Conservation (phyloP, 2,797 vertebrate genomes). For the Lithobates pipiens region DNA sequence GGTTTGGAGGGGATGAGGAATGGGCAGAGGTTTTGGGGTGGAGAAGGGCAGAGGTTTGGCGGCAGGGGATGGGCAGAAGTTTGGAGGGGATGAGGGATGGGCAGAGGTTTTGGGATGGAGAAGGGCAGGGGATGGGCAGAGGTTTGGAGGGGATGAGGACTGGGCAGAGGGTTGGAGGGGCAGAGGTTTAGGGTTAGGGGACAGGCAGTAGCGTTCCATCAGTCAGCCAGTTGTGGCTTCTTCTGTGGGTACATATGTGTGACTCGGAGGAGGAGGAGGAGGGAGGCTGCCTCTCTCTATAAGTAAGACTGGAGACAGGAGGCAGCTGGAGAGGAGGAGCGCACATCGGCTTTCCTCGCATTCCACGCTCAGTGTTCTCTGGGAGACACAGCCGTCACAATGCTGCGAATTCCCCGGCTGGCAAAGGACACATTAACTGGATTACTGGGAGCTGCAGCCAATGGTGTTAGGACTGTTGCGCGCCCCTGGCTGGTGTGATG, state of each 20-base stretch:
- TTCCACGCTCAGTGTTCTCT: constrained; percentile 69
- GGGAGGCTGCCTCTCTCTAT: constrained; percentile 63
- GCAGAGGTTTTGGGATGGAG: too few species aligned
- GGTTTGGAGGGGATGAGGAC: too few species aligned
- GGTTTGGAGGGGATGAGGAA: too few species aligned
- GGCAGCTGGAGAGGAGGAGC: constrained; percentile 78
- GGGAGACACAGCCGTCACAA: constrained; percentile 69
- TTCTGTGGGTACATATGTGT: constrained; percentile 66
- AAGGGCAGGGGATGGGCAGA: too few species aligned
- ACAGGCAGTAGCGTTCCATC: not conserved
- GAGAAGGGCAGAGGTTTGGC: too few species aligned
- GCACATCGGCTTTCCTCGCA: constrained; percentile 71
- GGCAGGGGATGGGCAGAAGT: too few species aligned
- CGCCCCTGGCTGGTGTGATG: not conserved
- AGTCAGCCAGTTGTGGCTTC: not conserved
- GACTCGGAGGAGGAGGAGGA: constrained; percentile 55
- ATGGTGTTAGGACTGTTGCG: not conserved
- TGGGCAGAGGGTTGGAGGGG: too few species aligned
- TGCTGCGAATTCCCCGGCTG: constrained; percentile 57
- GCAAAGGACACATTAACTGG: constrained; percentile 57
- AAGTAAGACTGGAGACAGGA: constrained; percentile 72
- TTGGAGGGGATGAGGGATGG: too few species aligned
- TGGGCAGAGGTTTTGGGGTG: too few species aligned
- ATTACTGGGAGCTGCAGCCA: not conserved
- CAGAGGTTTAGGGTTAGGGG: too few species aligned